Evolutionary conservation across 2,888 invertebrate species (phyloP).

Genomic region (Pardosa pseudoannulata): DNA sequence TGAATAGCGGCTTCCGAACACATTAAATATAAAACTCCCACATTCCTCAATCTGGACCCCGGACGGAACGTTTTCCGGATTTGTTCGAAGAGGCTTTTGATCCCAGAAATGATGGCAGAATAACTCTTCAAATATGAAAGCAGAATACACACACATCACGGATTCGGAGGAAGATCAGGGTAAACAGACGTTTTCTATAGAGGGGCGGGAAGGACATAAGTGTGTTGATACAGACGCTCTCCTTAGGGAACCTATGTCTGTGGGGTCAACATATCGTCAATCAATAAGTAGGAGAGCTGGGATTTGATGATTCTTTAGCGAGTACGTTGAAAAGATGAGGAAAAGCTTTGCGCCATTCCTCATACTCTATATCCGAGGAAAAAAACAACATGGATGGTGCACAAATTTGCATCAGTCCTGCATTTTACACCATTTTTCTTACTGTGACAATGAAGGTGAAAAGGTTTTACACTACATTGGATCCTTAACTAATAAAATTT

Average conservation of each 20-base stretch:
- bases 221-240: conserved; percentile 4
- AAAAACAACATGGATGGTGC: too few relatives aligned
- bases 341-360: too few relatives aligned
- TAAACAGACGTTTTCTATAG: conserved; percentile 13
- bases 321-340: too few relatives aligned
- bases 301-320: not conserved
- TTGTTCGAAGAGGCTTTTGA: not conserved
- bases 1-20: not conserved
- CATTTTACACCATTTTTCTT: too few relatives aligned
- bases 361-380: too few relatives aligned
- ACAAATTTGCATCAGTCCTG: too few relatives aligned
- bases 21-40: not conserved
- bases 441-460: too few relatives aligned
- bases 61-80: not conserved
- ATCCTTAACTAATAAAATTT: too few relatives aligned
- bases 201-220: not conserved
- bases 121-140: conserved; percentile 19
- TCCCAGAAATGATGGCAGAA: conserved; percentile 2
- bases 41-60: not conserved
- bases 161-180: not conserved
- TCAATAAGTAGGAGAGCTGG: not conserved
- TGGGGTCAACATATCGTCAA: not conserved
- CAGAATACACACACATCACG: not conserved
- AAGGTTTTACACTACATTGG: too few relatives aligned
- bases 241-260: not conserved